These are phyloP conservation scores for Tipula helvola DNA, from an alignment of 2,888 invertebrate genomes.

Conservation along the genomic window DNA sequence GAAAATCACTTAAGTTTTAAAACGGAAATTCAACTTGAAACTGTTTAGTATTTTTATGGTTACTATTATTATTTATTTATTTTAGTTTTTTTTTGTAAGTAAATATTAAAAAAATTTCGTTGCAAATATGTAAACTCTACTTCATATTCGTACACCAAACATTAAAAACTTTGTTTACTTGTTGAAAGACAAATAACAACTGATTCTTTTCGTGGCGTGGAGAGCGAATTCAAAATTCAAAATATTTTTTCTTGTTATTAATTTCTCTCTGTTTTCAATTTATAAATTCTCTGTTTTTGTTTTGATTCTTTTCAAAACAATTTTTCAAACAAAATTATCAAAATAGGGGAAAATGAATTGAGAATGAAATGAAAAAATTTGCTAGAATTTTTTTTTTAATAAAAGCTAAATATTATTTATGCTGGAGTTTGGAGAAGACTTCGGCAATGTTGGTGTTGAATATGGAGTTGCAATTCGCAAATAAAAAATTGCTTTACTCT, in stretches of 20 bases:
- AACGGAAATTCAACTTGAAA: slow-evolving; percentile 4
- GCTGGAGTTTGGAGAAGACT: too few species aligned
- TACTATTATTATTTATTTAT: neutral
- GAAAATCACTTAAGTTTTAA: neutral
- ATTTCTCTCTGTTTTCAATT: neutral
- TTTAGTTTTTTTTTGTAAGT: neutral
- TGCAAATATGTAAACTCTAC: neutral
- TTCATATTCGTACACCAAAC: neutral
- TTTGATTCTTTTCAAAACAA: neutral
- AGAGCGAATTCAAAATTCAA: neutral
- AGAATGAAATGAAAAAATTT: neutral
- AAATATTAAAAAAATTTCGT: neutral
- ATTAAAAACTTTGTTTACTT: neutral
- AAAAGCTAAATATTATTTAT: too few species aligned
- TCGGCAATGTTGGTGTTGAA: too few species aligned
- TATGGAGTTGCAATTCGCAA: too few species aligned
- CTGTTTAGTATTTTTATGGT: neutral
- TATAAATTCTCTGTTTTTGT: neutral
- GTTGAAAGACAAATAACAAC: neutral
- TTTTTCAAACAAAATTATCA: neutral
- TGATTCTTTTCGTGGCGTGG: neutral
- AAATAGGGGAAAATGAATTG: neutral
- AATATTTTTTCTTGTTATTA: neutral
- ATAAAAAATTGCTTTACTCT: too few species aligned
- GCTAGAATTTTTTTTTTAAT: neutral